Conservation (phyloP, 2,113 vertebrate species). For the Nycticebus coucang region DNA sequence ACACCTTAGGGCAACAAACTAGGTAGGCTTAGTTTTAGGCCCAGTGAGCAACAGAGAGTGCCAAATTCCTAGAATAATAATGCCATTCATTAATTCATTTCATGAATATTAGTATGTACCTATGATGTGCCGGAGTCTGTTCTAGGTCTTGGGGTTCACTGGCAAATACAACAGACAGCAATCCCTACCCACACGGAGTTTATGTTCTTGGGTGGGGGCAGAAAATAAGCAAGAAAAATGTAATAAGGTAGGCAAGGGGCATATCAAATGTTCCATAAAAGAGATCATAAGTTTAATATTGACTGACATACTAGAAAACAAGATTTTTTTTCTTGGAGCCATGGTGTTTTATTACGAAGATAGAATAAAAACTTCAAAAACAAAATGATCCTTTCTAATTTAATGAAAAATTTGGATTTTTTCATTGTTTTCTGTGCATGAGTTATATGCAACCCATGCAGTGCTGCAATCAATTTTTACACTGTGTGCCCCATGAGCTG, state of each 20-base stretch:
- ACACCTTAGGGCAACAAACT: neutral
- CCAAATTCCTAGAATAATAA: neutral
- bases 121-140: neutral
- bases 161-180: constrained; percentile 26
- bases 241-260: neutral
- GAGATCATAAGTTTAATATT: neutral
- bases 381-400: too few species aligned
- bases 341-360: too few species aligned
- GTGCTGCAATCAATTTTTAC: too few species aligned
- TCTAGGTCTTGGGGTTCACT: neutral
- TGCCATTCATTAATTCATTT: constrained; percentile 23
- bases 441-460: too few species aligned
- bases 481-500: too few species aligned
- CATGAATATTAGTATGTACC: neutral
- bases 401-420: too few species aligned
- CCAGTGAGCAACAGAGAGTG: neutral
- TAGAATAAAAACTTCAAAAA: too few species aligned
- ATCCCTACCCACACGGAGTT: neutral
- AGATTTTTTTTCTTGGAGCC: too few species aligned
- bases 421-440: too few species aligned
- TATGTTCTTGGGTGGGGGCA: neutral
- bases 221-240: constrained; percentile 43
- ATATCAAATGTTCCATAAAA: constrained; percentile 33
- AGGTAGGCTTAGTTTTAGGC: neutral
- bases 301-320: too few species aligned